Evolutionary conservation across 2,113 vertebrate species (phyloP).

Genomic region (Nansenia antarctica): DNA sequence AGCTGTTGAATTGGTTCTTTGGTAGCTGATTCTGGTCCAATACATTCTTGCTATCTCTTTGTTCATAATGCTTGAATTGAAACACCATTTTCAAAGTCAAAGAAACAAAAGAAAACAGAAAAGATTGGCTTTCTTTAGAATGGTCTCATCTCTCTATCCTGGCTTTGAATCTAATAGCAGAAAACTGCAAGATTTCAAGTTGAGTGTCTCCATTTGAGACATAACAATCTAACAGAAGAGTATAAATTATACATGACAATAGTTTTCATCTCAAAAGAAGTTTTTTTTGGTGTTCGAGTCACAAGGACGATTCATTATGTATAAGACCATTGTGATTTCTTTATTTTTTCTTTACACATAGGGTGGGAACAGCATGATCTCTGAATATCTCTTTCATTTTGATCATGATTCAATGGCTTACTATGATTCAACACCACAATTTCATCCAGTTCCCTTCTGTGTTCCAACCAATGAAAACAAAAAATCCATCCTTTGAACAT

Average conservation of each 20-base stretch:
- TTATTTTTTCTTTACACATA: conserved; percentile 72
- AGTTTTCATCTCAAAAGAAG: not conserved
- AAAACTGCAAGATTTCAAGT: not conserved
- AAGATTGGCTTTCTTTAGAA: not conserved
- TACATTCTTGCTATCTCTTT: not conserved
- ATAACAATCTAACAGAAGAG: not conserved
- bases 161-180: not conserved
- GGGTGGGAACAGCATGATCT: conserved; percentile 69
- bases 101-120: not conserved
- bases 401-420: conserved; percentile 58
- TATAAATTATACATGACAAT: not conserved
- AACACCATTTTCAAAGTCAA: too few species aligned
- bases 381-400: conserved; percentile 59
- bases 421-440: conserved; percentile 60
- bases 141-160: not conserved
- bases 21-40: not conserved
- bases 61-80: not conserved
- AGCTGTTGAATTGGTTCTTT: not conserved
- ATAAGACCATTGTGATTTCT: conserved; percentile 71
- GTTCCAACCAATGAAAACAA: conserved; percentile 52
- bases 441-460: conserved; percentile 57
- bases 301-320: conserved; percentile 4
- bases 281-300: conserved; percentile 9
- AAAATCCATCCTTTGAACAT: conserved; percentile 45
- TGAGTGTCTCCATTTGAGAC: not conserved